Percentiles rank a stretch among this genome's conserved stretches.
Conservation (phyloP, 2,888 invertebrate genomes). For the Lamellibrachia columna region DNA sequence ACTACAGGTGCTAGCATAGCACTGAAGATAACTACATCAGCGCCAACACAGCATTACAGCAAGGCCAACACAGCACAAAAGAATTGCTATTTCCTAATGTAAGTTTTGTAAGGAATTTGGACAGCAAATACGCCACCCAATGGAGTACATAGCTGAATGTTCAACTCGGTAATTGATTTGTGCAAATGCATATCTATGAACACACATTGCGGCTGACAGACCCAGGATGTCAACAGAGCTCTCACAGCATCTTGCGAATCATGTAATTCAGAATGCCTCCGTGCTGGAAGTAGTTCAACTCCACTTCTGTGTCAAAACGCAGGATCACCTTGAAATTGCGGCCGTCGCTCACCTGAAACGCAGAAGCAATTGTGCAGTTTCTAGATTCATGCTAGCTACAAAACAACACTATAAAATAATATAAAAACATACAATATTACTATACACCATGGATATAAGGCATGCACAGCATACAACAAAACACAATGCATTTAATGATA, state of each 20-base stretch:
- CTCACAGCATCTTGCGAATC: constrained; percentile 74
- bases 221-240: not conserved
- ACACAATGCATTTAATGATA: not conserved
- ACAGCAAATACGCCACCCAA: not conserved
- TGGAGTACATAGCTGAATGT: not conserved
- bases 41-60: not conserved
- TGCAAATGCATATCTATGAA: not conserved
- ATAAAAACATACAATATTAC: too few species aligned
- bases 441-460: not conserved
- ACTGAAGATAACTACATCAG: not conserved
- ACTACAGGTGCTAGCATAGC: not conserved
- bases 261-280: constrained; percentile 98
- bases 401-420: not conserved
- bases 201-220: not conserved
- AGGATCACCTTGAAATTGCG: constrained; percentile 78
- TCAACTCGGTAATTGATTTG: not conserved
- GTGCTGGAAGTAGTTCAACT: constrained; percentile 88
- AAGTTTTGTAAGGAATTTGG: not conserved
- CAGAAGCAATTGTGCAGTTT: not conserved
- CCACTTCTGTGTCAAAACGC: constrained; percentile 97
- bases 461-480: not conserved
- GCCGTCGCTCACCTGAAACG: constrained; percentile 57
- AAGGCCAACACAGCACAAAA: not conserved
- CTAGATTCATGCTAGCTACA: not conserved
- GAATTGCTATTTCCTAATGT: not conserved